phyloP scores from a whole-genome alignment of 1,140 invertebrate genomes.

The Aculops lycopersici region DNA sequence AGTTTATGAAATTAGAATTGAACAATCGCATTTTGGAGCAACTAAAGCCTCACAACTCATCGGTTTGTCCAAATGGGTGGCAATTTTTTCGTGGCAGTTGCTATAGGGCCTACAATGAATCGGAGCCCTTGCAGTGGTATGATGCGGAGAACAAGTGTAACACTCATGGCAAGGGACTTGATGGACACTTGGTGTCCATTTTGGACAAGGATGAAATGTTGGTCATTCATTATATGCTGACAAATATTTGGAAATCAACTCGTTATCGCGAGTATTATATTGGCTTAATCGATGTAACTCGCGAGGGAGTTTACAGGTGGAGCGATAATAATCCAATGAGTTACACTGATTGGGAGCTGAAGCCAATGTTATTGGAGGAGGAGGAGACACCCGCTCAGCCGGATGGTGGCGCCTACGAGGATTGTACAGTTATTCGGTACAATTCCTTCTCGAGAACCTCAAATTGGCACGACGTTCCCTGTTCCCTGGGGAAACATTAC shows the following conservation, averaged over 20 bases:
- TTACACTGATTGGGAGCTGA: slow-evolving; percentile 13
- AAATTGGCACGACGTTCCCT: slow-evolving; percentile 14
- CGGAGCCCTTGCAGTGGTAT: slow-evolving; percentile 12
- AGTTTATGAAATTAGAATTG: slow-evolving; percentile 10
- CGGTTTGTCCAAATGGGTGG: slow-evolving; percentile 10
- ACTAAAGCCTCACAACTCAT: neutral
- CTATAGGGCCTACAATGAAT: slow-evolving; percentile 10
- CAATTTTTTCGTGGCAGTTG: slow-evolving; percentile 12
- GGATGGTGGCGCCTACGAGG: slow-evolving; percentile 13
- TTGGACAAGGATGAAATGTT: slow-evolving; percentile 12
- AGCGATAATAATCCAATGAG: slow-evolving; percentile 13
- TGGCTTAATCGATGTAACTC: slow-evolving; percentile 12
- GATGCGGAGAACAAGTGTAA: slow-evolving; percentile 11
- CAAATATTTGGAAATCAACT: slow-evolving; percentile 10
- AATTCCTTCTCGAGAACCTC: slow-evolving; percentile 12
- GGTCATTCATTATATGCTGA: slow-evolving; percentile 12
- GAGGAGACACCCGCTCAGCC: slow-evolving; percentile 9
- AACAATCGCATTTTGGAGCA: slow-evolving; percentile 5
- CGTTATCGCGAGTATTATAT: slow-evolving; percentile 11
- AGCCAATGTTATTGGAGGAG: neutral
- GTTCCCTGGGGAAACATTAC: slow-evolving; percentile 10
- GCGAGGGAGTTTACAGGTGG: slow-evolving; percentile 13
- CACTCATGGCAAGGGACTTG: slow-evolving; percentile 6
- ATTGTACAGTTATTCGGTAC: slow-evolving; percentile 12
- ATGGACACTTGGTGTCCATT: slow-evolving; percentile 13